These are phyloP conservation scores for Melieria picta DNA, from an alignment of 2,888 invertebrate species.

Conservation along the genomic window DNA sequence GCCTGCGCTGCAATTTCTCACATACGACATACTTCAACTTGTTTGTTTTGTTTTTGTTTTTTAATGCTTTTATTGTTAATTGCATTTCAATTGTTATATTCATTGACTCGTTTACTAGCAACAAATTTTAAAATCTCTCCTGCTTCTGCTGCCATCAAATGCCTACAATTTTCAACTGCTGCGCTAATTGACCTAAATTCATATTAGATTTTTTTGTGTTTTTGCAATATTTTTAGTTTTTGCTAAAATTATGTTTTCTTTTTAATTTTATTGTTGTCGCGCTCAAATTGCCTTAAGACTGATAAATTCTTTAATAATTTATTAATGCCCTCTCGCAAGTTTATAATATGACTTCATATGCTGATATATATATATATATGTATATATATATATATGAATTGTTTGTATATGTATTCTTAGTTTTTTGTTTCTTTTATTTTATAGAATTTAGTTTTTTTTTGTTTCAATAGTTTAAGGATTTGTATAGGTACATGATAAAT, in stretches of 20 bases:
- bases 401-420: not conserved
- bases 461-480: slow-evolving; percentile 7
- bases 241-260: slow-evolving; percentile 15
- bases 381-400: slow-evolving; percentile 1
- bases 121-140: no score
- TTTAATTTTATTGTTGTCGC: not conserved
- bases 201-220: slow-evolving; percentile 42
- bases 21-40: no score
- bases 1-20: no score
- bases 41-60: no score
- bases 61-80: slow-evolving; percentile 1
- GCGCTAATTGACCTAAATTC: slow-evolving; percentile 56
- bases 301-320: slow-evolving; percentile 17
- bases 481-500: slow-evolving; percentile 33
- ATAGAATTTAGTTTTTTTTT: not conserved
- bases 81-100: slow-evolving; percentile 5
- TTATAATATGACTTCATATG: slow-evolving; percentile 4
- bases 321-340: not conserved
- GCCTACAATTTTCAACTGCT: slow-evolving; percentile 46
- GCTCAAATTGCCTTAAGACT: slow-evolving; percentile 8
- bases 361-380: not conserved
- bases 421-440: not conserved
- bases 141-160: no score
- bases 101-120: not conserved
- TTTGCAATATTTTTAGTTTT: not conserved